Evolutionary conservation across 2,797 vertebrate genomes (phyloP), one percentile per base, ranked within the genome.

Genomic region (Tiaroga cobitis): DNA sequence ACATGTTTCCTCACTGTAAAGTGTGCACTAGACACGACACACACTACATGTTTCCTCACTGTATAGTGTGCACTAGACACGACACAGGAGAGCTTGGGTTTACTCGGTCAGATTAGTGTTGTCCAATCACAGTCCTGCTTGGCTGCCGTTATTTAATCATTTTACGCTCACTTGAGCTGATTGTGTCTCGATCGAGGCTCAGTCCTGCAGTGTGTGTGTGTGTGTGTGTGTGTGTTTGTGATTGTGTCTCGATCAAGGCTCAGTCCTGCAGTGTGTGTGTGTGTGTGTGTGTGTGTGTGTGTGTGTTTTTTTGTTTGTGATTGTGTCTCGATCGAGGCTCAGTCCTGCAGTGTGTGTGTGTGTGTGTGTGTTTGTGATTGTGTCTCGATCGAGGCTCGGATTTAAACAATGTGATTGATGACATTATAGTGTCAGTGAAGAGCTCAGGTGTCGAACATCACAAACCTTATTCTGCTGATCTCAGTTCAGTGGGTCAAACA

Each of bases 401-500:
- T 77, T 59, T 39, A 77, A 8, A 37, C 39, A 13, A 39, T 39
- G 26, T 13, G 59, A 15, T 26, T 61, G 56, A 61, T n/a, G 74
- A 77, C 10, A 43, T 43, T 13, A 43, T 11, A 43, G 4, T 2
- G 3, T 54, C 32, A 39, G 29, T 24, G 26, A 54, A 54, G 32
- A n/a, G 51, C 32, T 77, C 75, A 75, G 46, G 9, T 24, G 73
- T 8, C 8, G 68, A 21, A 29, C 8, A 46, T 46, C 72, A 29
- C 43, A 76, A 34, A 54, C 49, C 19, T 2, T 29, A 37, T 18
- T 77, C 74, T 54, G 73, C 73, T 61, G 75, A 77, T 77, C 24
- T 59, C 21, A 59, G 54, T 39, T 77, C 67, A 74, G 54, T 82
- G 39, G 29, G 69, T 26, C 34, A 68, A 18, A 21, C 37, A 63